A percentile compares a stretch with the other conserved stretches of the same genome.
phyloP scores from a whole-genome alignment of 2,888 invertebrate genomes.

The Prostheceraeus crozeri region DNA sequence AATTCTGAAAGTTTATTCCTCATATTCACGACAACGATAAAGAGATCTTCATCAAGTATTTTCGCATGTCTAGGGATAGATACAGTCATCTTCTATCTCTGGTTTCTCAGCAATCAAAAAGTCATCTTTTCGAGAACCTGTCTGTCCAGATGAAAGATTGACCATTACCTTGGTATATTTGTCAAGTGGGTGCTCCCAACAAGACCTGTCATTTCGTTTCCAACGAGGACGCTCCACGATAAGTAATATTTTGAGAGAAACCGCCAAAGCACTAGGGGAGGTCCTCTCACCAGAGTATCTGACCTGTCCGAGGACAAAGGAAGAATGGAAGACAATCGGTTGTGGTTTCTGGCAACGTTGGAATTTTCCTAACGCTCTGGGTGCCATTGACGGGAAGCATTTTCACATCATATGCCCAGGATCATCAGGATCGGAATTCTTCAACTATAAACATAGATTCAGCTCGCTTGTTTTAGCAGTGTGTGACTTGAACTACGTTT shows the following conservation, averaged over 20 bases:
- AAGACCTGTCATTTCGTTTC: not conserved
- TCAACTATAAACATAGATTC: conserved; percentile 4
- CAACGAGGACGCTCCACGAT: conserved; percentile 7
- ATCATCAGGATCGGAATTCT: conserved; percentile 20
- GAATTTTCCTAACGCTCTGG: conserved; percentile 10
- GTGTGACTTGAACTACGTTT: not conserved
- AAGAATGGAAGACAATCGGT: conserved; percentile 9
- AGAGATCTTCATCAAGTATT: too few species aligned
- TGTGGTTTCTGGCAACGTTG: conserved; percentile 13
- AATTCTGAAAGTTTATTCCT: too few species aligned
- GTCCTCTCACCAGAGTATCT: not conserved
- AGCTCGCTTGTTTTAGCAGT: not conserved
- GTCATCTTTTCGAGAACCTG: not conserved
- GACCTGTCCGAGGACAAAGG: not conserved
- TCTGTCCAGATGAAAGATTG: conserved; percentile 4
- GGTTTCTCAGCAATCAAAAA: not conserved
- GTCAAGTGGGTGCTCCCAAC: not conserved
- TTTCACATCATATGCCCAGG: not conserved
- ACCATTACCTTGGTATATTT: conserved; percentile 9
- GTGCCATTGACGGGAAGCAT: conserved; percentile 10
- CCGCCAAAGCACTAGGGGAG: not conserved
- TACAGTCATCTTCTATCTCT: conserved; percentile 12
- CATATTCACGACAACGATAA: too few species aligned
- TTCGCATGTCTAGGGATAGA: not conserved
- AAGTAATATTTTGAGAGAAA: conserved; percentile 1